A percentile compares a stretch with the other conserved stretches of the same genome.
Evolutionary conservation across 2,113 vertebrate genomes (phyloP).

Genomic region (Solea senegalensis): DNA sequence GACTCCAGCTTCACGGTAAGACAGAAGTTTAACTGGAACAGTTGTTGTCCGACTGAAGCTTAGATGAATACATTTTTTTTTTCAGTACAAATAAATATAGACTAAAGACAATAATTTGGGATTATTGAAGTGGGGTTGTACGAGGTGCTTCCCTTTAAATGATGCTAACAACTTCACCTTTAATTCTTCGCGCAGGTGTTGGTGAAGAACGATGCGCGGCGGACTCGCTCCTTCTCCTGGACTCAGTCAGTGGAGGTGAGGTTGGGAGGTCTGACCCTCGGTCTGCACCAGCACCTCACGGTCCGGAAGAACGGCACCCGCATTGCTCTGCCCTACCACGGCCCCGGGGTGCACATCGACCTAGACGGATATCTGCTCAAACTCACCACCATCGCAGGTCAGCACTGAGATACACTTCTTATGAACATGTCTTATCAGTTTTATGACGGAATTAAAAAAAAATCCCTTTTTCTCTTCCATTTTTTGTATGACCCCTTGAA

Average conservation of each 20-base stretch:
- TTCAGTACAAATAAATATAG: no score
- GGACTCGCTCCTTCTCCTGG: slow-evolving; percentile 97
- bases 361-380: slow-evolving; percentile 97
- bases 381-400: slow-evolving; percentile 93
- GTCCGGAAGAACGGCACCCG: slow-evolving; percentile 94
- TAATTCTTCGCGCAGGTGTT: slow-evolving; percentile 74
- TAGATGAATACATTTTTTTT: no score
- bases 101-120: no score
- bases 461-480: no score
- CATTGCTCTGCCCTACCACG: slow-evolving; percentile 90
- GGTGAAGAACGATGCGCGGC: slow-evolving; percentile 95
- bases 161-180: background rate
- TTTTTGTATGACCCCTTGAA: no score
- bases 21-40: background rate
- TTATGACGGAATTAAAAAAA: no score
- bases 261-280: slow-evolving; percentile 83
- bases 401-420: background rate
- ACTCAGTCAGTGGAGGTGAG: slow-evolving; percentile 95
- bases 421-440: no score
- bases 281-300: slow-evolving; percentile 95
- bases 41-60: no score
- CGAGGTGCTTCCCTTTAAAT: no score
- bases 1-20: slow-evolving; percentile 89
- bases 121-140: no score
- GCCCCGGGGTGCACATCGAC: slow-evolving; percentile 89